Percentiles rank a stretch among this genome's conserved stretches.
Evolutionary conservation across 2,888 invertebrate genomes (phyloP).

Genomic region (Leptinotarsa tumamoca): DNA sequence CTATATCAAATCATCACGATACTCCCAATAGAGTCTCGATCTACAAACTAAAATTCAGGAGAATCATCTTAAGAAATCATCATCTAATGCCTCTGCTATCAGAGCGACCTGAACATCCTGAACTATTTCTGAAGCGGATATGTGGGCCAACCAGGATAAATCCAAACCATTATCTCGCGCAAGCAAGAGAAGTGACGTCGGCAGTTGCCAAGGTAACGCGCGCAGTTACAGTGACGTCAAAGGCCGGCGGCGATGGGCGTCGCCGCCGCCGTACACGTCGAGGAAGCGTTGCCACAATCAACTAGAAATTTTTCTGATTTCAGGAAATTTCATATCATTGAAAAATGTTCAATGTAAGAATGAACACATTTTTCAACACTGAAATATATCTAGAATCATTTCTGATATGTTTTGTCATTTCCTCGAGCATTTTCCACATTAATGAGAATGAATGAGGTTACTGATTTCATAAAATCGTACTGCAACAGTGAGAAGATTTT

Average conservation of each 20-base stretch:
- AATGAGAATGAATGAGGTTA: no score
- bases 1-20: slow-evolving; percentile 23
- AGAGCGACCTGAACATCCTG: slow-evolving; percentile 22
- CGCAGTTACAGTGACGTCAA: slow-evolving; percentile 51
- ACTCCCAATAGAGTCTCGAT: slow-evolving; percentile 20
- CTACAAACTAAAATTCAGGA: neutral
- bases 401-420: no score
- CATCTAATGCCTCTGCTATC: slow-evolving; percentile 30
- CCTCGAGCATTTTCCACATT: no score
- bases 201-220: slow-evolving; percentile 50
- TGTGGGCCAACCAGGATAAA: slow-evolving; percentile 48
- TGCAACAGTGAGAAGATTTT: no score
- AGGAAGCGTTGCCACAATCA: neutral
- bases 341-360: no score
- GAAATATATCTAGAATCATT: no score
- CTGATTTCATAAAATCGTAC: no score
- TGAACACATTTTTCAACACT: no score
- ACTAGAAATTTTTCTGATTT: no score
- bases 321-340: no score
- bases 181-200: slow-evolving; percentile 50
- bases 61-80: slow-evolving; percentile 20
- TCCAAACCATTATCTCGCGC: slow-evolving; percentile 51
- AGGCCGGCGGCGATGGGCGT: slow-evolving; percentile 45
- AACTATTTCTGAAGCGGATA: slow-evolving; percentile 41
- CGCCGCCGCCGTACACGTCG: slow-evolving; percentile 28